phyloP scores from a whole-genome alignment of 2,113 vertebrate genomes.

The Balaeniceps rex region DNA sequence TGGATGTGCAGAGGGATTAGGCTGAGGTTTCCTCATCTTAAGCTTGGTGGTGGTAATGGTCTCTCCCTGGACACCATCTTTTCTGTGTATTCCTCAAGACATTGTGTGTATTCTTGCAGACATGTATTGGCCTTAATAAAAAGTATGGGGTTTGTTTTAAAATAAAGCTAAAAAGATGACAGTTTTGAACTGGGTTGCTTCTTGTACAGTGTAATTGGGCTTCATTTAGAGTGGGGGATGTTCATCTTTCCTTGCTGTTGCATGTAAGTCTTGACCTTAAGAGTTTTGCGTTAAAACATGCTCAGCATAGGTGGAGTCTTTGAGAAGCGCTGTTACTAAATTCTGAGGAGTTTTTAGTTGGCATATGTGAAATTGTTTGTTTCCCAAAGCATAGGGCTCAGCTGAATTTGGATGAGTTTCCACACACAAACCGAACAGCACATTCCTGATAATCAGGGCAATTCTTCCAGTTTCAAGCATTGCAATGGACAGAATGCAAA shows the following conservation, averaged over 20 bases:
- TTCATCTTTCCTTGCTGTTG: neutral
- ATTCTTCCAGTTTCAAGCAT: neutral
- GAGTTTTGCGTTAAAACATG: neutral
- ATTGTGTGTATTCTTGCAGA: neutral
- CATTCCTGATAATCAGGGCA: neutral
- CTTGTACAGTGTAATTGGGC: neutral
- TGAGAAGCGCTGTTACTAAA: neutral
- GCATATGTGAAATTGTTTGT: neutral
- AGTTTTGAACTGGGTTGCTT: neutral
- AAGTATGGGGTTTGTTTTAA: neutral
- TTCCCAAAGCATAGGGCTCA: neutral
- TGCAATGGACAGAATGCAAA: neutral
- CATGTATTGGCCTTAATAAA: neutral
- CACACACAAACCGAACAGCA: neutral
- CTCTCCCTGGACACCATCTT: neutral
- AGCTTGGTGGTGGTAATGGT: neutral
- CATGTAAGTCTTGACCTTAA: neutral
- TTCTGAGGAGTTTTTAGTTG: neutral
- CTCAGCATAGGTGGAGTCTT: neutral
- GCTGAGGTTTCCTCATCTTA: neutral
- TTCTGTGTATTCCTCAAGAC: neutral
- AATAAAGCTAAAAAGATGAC: neutral
- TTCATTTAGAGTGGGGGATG: fast-evolving
- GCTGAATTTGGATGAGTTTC: neutral
- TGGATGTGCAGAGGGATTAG: neutral